Evolutionary conservation across 37 sponge, comb jelly and placozoan species (phyloP), one percentile per base, ranked within the genome.

Genomic region (Amphimedon queenslandica): DNA sequence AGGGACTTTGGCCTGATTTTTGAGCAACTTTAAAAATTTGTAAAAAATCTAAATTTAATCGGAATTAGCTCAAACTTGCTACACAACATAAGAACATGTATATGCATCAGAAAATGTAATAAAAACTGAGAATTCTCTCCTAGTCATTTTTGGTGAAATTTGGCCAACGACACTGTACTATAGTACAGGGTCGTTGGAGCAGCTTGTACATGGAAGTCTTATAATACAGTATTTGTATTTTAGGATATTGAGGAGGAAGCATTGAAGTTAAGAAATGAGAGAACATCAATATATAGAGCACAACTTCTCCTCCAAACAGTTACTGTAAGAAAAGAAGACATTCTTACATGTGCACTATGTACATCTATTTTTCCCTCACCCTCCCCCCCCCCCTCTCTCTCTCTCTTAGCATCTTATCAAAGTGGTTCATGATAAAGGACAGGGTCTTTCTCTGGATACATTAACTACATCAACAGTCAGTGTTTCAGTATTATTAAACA

Each of bases 191-290:
- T n/a, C n/a, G n/a, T n/a, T n/a, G n/a, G n/a, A 39, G 68, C 35
- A 5, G n/a, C 4, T 24, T 18, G 6, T 6, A 41, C 16, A 4
- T 20, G 34, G 6, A 32, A 29, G 64, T 10, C 28, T 63, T 29
- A n/a, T 4, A 2, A 20, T 69, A 53, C 31, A 16, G 56, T 53
- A 21, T 31, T 25, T 18, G 73, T 29, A 2, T 63, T 37, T 18
- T 37, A 89, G 90, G 80, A 83, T 38, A 58, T 89, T 37, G 90
- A 89, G 39, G 80, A 70, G 25, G 76, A 84, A 51, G 84, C 90
- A 24, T 6, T 83, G 40, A 71, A 75, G 55, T 66, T 89, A 71
- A 74, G 72, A 27, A 29, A 58, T 16, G 79, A 80, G 55, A 70
- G 70, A 20, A 72, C 69, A 36, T 64, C 74, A 40, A 74, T 78